These are phyloP conservation scores for Eucidaris tribuloides DNA, from an alignment of 35 echinoderm and acorn worm genomes.

Conservation along the genomic window DNA sequence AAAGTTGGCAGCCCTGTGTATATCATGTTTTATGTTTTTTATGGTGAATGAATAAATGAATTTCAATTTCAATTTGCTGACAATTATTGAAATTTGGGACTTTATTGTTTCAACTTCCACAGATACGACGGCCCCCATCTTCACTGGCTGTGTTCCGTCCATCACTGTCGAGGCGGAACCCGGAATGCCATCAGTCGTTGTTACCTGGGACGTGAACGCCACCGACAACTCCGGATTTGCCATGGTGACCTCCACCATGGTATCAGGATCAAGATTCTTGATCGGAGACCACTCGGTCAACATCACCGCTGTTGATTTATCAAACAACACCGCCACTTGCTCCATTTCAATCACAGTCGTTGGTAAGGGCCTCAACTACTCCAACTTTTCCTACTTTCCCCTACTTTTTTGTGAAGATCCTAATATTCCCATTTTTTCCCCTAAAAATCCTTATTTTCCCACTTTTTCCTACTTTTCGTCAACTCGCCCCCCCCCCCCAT, in stretches of 20 bases:
- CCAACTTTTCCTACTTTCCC: too few relatives aligned
- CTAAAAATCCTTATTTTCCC: too few relatives aligned
- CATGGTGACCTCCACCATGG: background rate
- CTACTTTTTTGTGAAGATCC: too few relatives aligned
- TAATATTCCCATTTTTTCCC: too few relatives aligned
- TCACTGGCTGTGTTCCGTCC: background rate
- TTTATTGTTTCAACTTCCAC: too few relatives aligned
- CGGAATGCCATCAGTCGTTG: background rate
- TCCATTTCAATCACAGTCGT: background rate
- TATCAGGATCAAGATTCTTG: background rate
- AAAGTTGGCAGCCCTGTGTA: too few relatives aligned
- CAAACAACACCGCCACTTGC: background rate
- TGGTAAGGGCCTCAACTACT: conserved; percentile 9
- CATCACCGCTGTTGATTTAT: conserved; percentile 1
- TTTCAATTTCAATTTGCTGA: too few relatives aligned
- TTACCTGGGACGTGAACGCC: background rate
- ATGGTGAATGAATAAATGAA: too few relatives aligned
- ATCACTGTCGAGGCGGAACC: background rate
- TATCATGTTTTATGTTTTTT: too few relatives aligned
- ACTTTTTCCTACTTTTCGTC: too few relatives aligned
- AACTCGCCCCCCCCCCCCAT: too few relatives aligned
- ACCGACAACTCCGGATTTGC: conserved; percentile 34
- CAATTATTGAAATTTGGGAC: too few relatives aligned
- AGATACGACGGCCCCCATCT: background rate
- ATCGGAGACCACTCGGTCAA: conserved; percentile 33